Percentiles rank a stretch among this genome's conserved stretches.
phyloP scores from a whole-genome alignment of 2,113 vertebrate genomes.

The Scophthalmus maximus region DNA sequence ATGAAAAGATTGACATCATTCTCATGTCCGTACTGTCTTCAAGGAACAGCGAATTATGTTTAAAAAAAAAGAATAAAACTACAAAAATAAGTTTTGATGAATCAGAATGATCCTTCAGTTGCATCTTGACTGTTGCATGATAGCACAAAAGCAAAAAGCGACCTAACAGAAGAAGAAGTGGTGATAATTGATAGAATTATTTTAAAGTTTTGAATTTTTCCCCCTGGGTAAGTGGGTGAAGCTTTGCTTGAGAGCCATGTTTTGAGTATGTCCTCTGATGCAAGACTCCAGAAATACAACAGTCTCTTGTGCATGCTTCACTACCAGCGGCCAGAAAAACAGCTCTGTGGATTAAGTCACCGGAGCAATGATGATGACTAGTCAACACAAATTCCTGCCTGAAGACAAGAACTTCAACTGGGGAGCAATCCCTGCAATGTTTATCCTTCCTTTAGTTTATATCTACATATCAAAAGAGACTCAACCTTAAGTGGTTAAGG shows the following conservation, averaged over 20 bases:
- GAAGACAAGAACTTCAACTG: constrained; percentile 33
- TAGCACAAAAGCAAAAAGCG: background rate
- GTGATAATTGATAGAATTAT: constrained; percentile 17
- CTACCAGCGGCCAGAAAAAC: constrained; percentile 57
- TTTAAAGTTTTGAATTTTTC: background rate
- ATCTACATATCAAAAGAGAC: constrained; percentile 53
- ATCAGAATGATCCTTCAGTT: background rate
- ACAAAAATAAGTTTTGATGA: background rate
- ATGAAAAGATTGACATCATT: too few species aligned
- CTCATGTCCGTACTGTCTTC: too few species aligned
- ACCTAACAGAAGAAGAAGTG: constrained; percentile 16
- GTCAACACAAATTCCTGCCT: constrained; percentile 59
- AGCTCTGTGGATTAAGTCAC: constrained; percentile 63
- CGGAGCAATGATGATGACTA: constrained; percentile 45
- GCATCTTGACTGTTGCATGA: background rate
- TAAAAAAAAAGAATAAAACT: too few species aligned
- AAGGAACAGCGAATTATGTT: too few species aligned
- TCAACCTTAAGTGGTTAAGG: constrained; percentile 4
- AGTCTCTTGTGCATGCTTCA: constrained; percentile 49
- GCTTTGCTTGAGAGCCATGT: constrained; percentile 22
- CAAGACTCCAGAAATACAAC: constrained; percentile 66
- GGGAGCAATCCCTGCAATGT: constrained; percentile 18
- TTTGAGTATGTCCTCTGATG: constrained; percentile 62
- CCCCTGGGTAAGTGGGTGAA: constrained; percentile 12
- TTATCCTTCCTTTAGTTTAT: constrained; percentile 25